Base-by-base conservation (phyloP, 2,113 vertebrate genomes). In the Oplegnathus fasciatus region DNA sequence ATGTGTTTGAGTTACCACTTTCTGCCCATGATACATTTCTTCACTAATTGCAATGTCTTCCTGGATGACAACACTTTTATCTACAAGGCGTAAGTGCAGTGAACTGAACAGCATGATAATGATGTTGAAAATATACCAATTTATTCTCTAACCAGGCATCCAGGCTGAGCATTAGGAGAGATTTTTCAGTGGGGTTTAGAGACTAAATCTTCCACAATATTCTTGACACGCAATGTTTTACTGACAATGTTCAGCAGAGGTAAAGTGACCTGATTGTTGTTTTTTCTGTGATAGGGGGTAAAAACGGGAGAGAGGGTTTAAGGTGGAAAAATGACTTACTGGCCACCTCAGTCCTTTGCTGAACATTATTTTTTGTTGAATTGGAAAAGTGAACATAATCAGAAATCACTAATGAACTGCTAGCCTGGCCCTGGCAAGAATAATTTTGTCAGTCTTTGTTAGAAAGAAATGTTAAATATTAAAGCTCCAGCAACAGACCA, bases 71-170 rank as follows among this genome's bases (percentile, higher is more conserved):
- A 83, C 66, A 62, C 86, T 91, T 92, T 89, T 74, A 85, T 88
- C 86, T 80, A 67, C 44, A 61, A 85, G 76, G 75, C n/a, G 0
- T 55, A 81, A 75, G 61, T 76, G 83, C 77, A 71, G 68, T 58
- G 68, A 86, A 86, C 61, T 81, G 88, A 88, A 75, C 67, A 60
- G 80, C 66, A 83, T 79, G 78, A 87, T 90, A 91, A 92, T 92
- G 86, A 90, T 87, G 81, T 77, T 40, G 78, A 83, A 88, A 86
- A 88, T 70, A 78, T 4, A 83, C 40, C 78, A 83, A 88, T 84
- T 73, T 83, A 75, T 88, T 64, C 50, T 75, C 46, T 42, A 81
- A 73, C 13, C 64, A 80, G 67, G 30, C 57, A 48, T 67, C n/a
- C 54, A 44, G 24, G 17, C 74, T 54, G 62, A 44, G 67, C 24